Conservation (phyloP, 1,140 invertebrate species). For the Drosophila micromelanica region DNA sequence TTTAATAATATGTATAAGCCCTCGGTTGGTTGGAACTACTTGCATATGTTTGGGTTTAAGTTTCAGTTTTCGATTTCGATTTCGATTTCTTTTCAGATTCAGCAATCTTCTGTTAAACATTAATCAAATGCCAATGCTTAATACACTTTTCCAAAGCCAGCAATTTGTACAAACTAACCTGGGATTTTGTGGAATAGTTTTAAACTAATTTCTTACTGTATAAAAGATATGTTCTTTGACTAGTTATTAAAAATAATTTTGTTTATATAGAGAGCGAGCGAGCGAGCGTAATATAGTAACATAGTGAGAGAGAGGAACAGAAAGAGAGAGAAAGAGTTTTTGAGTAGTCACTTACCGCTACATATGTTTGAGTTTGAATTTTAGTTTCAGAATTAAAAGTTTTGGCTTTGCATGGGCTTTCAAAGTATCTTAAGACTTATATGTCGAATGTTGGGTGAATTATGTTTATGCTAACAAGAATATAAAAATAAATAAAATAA, state of each 20-base stretch:
- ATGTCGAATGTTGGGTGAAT: conserved; percentile 54
- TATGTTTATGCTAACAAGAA: conserved; percentile 45
- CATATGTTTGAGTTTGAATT: conserved; percentile 46
- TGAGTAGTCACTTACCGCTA: conserved; percentile 75
- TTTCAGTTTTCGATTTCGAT: conserved; percentile 32
- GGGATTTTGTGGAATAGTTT: conserved; percentile 35
- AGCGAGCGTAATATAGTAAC: conserved; percentile 55
- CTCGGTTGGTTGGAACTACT: conserved; percentile 74
- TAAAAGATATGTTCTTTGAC: conserved; percentile 40
- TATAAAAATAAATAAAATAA: conserved; percentile 14
- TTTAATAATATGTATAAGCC: conserved; percentile 46
- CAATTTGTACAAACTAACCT: conserved; percentile 58
- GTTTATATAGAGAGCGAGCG: conserved; percentile 47
- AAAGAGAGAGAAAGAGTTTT: conserved; percentile 58
- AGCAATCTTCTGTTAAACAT: conserved; percentile 28
- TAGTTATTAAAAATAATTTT: conserved; percentile 45
- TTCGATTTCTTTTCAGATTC: conserved; percentile 49
- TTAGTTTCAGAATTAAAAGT: conserved; percentile 42
- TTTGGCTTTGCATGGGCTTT: conserved; percentile 57
- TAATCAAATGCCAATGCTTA: conserved; percentile 48
- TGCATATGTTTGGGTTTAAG: conserved; percentile 49
- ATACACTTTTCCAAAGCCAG: conserved; percentile 43
- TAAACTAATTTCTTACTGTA: conserved; percentile 23
- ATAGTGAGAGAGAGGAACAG: conserved; percentile 65
- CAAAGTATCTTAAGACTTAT: conserved; percentile 57